Percentiles rank a stretch among this genome's conserved stretches.
phyloP scores from a whole-genome alignment of 1,140 invertebrate species.

The Oryzaephilus surinamensis region DNA sequence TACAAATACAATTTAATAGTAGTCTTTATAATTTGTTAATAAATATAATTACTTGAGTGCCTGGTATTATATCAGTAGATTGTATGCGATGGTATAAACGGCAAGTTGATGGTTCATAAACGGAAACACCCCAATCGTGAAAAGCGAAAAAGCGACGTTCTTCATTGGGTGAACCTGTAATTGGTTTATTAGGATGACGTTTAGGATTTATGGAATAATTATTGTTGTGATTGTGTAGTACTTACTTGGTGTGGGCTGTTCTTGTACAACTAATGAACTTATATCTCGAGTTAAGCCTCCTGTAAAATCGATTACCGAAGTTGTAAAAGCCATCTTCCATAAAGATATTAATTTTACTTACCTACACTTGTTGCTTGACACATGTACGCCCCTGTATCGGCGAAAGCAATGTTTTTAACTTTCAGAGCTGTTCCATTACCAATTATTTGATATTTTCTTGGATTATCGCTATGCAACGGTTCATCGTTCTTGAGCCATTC shows the following conservation, averaged over 20 bases:
- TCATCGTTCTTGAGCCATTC: conserved; percentile 68
- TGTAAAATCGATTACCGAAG: conserved; percentile 23
- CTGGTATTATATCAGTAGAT: conserved; percentile 63
- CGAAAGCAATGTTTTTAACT: conserved; percentile 55
- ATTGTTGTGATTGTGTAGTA: conserved; percentile 14
- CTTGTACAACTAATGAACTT: conserved; percentile 59
- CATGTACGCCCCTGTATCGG: conserved; percentile 69
- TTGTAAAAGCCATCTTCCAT: no score
- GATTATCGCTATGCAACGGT: conserved; percentile 42
- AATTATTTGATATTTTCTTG: conserved; percentile 51
- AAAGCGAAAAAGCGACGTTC: conserved; percentile 64
- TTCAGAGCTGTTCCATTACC: conserved; percentile 62
- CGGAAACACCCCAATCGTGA: conserved; percentile 65
- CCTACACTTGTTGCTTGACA: conserved; percentile 57
- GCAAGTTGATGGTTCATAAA: conserved; percentile 66
- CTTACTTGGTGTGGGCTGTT: conserved; percentile 56
- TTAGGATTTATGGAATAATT: neutral
- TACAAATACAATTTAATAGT: conserved; percentile 2
- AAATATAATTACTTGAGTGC: conserved; percentile 47
- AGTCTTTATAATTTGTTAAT: conserved; percentile 4
- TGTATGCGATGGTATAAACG: conserved; percentile 61
- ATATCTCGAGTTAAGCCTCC: conserved; percentile 62
- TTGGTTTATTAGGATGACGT: neutral
- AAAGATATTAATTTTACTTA: conserved; percentile 10
- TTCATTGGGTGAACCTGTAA: conserved; percentile 47